Conservation (phyloP, 2,113 vertebrate genomes). For the Microtus ochrogaster region DNA sequence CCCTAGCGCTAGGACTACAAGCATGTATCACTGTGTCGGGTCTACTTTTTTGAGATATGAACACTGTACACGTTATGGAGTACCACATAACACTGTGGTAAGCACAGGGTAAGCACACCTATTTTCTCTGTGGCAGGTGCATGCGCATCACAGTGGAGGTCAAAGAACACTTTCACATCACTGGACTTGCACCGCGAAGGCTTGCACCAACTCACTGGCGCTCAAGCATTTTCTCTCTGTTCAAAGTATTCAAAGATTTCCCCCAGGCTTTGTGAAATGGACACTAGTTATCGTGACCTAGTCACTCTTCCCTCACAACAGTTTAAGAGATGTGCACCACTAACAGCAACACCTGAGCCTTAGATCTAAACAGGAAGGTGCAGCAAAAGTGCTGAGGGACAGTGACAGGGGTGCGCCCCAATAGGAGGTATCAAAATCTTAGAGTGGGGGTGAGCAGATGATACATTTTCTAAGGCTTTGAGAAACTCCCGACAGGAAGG, state of each 20-base stretch:
- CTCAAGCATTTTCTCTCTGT: neutral
- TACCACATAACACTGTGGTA: neutral
- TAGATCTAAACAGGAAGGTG: neutral
- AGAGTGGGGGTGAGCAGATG: fast-evolving
- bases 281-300: neutral
- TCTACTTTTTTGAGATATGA: neutral
- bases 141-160: neutral
- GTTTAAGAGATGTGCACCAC: neutral
- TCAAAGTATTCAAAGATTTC: neutral
- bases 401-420: neutral
- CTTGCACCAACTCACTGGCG: neutral
- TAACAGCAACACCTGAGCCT: slow-evolving; percentile 12
- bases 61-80: neutral
- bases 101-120: neutral
- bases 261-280: neutral
- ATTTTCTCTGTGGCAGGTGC: neutral
- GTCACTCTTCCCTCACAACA: slow-evolving; percentile 14
- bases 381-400: neutral
- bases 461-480: neutral
- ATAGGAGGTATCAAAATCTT: neutral
- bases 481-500: slow-evolving; percentile 18
- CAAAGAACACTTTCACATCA: neutral
- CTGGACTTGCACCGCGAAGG: neutral
- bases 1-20: too few species aligned
- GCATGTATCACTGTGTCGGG: neutral